Evolutionary conservation across 2,888 invertebrate species (phyloP).

Genomic region (Lasioglossum morio): DNA sequence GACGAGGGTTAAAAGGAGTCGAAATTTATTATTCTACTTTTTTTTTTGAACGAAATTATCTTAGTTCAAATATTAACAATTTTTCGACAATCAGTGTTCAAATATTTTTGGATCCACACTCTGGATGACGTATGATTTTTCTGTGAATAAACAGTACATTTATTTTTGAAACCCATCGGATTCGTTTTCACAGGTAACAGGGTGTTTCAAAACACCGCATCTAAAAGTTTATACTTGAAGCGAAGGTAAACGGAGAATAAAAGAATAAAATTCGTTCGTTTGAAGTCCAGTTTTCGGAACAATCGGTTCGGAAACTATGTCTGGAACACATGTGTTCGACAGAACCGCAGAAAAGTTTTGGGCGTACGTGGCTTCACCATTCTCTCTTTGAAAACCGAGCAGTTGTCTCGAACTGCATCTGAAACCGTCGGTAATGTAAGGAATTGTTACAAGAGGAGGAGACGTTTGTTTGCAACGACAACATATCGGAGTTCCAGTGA

Average conservation of each 20-base stretch:
- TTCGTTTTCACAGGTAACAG: too few relatives aligned
- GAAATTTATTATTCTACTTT: too few relatives aligned
- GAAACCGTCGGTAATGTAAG: background rate
- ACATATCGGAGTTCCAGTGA: background rate
- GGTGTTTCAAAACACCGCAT: too few relatives aligned
- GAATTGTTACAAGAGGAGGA: background rate
- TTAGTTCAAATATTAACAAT: too few relatives aligned
- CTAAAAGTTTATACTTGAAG: background rate
- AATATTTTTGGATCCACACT: too few relatives aligned
- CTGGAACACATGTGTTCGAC: background rate
- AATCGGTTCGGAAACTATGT: background rate
- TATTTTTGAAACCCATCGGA: too few relatives aligned
- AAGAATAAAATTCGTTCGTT: background rate
- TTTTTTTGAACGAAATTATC: too few relatives aligned
- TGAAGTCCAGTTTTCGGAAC: background rate
- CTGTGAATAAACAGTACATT: too few relatives aligned
- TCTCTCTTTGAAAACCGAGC: background rate
- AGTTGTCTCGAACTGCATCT: background rate
- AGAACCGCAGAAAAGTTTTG: background rate
- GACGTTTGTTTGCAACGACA: constrained; percentile 1
- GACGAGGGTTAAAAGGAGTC: too few relatives aligned
- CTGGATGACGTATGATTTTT: too few relatives aligned
- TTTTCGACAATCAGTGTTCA: too few relatives aligned
- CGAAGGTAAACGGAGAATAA: background rate
- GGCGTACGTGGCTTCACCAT: background rate